Base-by-base conservation (phyloP, 92 coral and sea anemone genomes). In the Umimayanthus kanabou region DNA sequence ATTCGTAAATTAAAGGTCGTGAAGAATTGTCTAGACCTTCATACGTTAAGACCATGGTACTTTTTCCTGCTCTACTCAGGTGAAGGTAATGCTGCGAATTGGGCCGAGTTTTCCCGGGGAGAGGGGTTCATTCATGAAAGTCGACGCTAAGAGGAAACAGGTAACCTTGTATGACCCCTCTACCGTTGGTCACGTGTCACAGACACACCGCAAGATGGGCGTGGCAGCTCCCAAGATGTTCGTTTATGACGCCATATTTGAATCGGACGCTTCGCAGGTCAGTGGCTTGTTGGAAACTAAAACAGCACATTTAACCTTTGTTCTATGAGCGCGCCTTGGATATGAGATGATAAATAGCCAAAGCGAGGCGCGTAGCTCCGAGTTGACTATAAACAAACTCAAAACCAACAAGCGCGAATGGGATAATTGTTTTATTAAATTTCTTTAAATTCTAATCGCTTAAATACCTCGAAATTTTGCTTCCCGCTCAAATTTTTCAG, bases 211-310 rank as follows among this genome's bases (percentile, higher is more conserved):
- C 33, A 94, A 96, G 72, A 97, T 95, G 99, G 99, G 99, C 72
- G 99, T 97, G 90, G 99, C 99, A 16, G 99, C 99, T 4, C 99
- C 99, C 4, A 97, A 97, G 93, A 97, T 97, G 94, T 97, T 97
- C 33, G 98, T 96, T n/a, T 97, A 95, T 77, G 99, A 97, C 70
- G 93, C 96, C 23, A 97, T 97, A 26, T 97, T 96, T 85, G 99
- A 97, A 73, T 89, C 99, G 2, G 97, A 95, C 79, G 88, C 96
- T 20, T 88, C 95, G 23, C 99, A 94, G 95, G 97, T 94, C 5
- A 11, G 76, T 72, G 22, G 26, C 69, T 61, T 20, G 69, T 61
- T 18, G 22, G 9, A 18, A 61, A 22, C 4, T 5, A 6, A 61
- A 61, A 23, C 26, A 22, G 26, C 26, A 23, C 20, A 20, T 0